These are phyloP conservation scores for Salvelinus fontinalis DNA, from an alignment of 2,113 vertebrate species.

Conservation along the genomic window DNA sequence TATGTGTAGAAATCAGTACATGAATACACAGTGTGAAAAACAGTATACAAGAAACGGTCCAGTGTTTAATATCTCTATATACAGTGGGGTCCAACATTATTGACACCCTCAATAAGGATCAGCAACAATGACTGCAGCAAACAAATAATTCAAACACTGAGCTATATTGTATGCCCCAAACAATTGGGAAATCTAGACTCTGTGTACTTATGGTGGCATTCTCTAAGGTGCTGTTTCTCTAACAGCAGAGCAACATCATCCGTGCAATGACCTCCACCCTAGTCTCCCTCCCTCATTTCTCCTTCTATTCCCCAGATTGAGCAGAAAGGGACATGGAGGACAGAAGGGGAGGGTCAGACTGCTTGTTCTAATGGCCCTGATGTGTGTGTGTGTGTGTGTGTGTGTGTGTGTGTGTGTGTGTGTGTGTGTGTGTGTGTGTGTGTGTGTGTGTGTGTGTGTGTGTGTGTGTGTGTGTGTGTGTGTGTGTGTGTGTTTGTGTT, in stretches of 20 bases:
- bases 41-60: too few relatives aligned
- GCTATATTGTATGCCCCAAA: too few relatives aligned
- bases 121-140: too few relatives aligned
- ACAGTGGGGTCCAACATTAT: too few relatives aligned
- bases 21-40: too few relatives aligned
- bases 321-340: neutral
- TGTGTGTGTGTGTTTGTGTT: constrained; percentile 18
- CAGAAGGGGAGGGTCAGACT: neutral
- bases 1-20: too few relatives aligned
- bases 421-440: constrained; percentile 11
- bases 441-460: constrained; percentile 21
- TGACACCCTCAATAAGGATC: too few relatives aligned
- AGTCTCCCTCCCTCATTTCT: neutral
- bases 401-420: constrained; percentile 19
- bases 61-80: too few relatives aligned
- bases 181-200: too few relatives aligned
- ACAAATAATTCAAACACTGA: too few relatives aligned
- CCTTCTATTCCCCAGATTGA: neutral
- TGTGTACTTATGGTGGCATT: too few relatives aligned
- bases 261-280: neutral
- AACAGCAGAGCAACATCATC: neutral
- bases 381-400: constrained; percentile 30
- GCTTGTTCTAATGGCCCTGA: constrained; percentile 5
- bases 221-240: neutral
- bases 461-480: constrained; percentile 34